Base-by-base conservation (phyloP, 2,113 vertebrate species). In the Motacilla alba region DNA sequence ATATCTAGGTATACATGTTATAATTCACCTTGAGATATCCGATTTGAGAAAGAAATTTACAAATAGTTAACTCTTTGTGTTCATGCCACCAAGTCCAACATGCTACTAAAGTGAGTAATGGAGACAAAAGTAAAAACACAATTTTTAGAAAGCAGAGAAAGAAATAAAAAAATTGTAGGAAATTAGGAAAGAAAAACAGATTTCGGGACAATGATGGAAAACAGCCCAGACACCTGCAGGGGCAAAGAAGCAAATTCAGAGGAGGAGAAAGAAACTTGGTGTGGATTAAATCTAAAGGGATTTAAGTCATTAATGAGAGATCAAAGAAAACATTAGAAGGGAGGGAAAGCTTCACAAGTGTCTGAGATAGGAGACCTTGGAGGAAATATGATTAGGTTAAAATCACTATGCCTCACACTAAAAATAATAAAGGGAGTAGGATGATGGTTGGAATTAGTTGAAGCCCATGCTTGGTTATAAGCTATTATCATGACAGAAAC, bases 251-350 rank as follows among this genome's bases (percentile, higher is more conserved):
- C 62, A 94, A 89, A 84, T 4, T 73, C 30, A 77, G 93, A 92
- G 92, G 84, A 97, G 88, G 93, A 97, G 92, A 97, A 97, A 98
- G 87, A 96, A 97, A 96, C 92, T 90, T 7, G 2, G 73, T 74
- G 49, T 17, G 83, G 93, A 97, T 96, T 96, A 97, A 97, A 93
- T 7, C 83, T 90, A 77, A 94, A 90, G 83, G 49, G 96, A 92
- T 96, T 93, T 96, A 96, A 97, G 97, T 94, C 96, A 98, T 97
- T 98, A 98, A 97, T 52, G 73, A 96, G 83, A 97, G 97, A 98
- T 98, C 98, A 98, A 98, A 98, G 97, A 87, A 79, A 97, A 96
- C 92, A 95, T 75, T 70, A 92, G 73, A 97, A 93, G 95, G 98
- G 98, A 98, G 98, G 95, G 95, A 95, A 93, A 93, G 96, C 93